Base-by-base conservation (phyloP, 2,888 invertebrate genomes). In the Drosophila niveifrons region DNA sequence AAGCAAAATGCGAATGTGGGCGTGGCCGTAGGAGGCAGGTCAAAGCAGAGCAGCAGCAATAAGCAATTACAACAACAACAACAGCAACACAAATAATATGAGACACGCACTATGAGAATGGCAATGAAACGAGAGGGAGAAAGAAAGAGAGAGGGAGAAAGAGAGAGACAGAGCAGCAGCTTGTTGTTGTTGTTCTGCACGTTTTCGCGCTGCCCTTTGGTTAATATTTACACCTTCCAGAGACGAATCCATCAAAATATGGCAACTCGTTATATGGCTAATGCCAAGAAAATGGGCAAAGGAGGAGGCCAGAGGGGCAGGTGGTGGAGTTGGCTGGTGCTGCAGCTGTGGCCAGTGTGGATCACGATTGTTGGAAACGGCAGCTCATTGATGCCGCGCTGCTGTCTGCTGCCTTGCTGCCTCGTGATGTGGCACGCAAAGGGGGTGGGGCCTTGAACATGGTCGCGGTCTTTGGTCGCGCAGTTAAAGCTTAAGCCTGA, bases 181-280 rank as follows among this genome's bases (percentile, higher is more conserved):
- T 4, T 3, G 4, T 11, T 31, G 9, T n/a, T 11, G 13, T 39
- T 13, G 39, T 39, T 39, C 8, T 81, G 81, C 78, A 80, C 83
- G 81, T 75, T 81, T 81, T 81, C 81, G 83, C 81, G 73, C 82
- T 75, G 80, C 75, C 68, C 84, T 77, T 75, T 78, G 80, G 75
- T 77, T 83, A 82, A 83, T 84, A 78, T 84, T 77, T 77, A 84
- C 73, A 88, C 79, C 84, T 82, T 71, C 71, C 67, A 76, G 72
- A 80, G 81, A 78, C 79, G 77, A 87, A 88, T 84, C 75, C 82
- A 88, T 82, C 82, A 81, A 80, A 79, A 87, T 76, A 88, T 85
- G 80, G 80, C 82, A 74, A 74, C 73, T 74, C 64, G 73, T 74
- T 74, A 74, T 74, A 55, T 65, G 70, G 76, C 80, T 72, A 78